Conservation (phyloP, 2,113 vertebrate species). For the Motacilla tschutschensis region DNA sequence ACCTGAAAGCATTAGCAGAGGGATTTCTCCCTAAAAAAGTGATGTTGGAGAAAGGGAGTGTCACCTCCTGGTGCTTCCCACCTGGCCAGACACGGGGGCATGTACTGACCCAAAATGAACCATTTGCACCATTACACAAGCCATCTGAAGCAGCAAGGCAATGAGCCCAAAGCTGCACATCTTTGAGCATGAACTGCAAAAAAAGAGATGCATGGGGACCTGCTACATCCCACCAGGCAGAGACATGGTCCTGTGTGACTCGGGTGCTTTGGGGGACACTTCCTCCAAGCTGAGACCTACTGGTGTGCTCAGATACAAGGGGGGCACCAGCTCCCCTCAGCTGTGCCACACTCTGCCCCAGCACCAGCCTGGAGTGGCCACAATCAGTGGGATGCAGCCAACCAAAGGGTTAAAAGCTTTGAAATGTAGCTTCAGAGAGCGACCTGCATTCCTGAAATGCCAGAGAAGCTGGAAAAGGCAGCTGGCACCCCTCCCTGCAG, state of each 20-base stretch:
- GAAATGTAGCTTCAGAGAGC: slow-evolving; percentile 15
- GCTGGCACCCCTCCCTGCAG: slow-evolving; percentile 19
- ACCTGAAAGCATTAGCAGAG: background rate
- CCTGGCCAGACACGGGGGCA: background rate
- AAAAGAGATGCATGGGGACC: accelerated
- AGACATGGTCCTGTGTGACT: accelerated
- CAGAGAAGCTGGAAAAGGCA: slow-evolving; percentile 37
- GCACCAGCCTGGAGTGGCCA: background rate
- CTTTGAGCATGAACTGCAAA: background rate
- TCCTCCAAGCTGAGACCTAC: background rate
- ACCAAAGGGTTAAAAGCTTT: slow-evolving; percentile 12
- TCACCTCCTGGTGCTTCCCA: background rate
- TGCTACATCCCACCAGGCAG: accelerated
- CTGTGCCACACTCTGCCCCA: background rate
- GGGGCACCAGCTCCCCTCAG: background rate
- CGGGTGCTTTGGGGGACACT: background rate
- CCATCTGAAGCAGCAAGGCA: background rate
- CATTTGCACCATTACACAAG: background rate
- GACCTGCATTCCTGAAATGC: slow-evolving; percentile 38
- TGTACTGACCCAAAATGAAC: accelerated
- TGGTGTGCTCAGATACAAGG: accelerated
- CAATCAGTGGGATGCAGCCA: background rate
- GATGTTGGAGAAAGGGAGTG: background rate
- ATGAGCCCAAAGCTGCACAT: background rate
- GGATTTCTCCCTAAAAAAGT: background rate